These are phyloP conservation scores for Podargus strigoides DNA, from an alignment of 2,797 vertebrate genomes.

Conservation along the genomic window DNA sequence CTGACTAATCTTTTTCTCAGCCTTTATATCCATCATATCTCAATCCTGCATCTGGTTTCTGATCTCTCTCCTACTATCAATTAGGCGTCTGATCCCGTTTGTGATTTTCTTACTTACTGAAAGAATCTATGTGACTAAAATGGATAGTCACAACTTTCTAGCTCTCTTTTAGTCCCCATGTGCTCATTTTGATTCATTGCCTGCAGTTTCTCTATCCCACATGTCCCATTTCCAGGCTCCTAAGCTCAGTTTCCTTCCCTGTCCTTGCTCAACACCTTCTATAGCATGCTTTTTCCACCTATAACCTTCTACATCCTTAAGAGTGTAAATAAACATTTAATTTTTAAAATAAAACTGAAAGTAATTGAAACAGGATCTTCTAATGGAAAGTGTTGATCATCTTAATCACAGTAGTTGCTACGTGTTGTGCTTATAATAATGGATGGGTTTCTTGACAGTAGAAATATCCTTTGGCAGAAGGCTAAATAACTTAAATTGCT, in stretches of 20 bases:
- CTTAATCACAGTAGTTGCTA: neutral
- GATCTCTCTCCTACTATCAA: neutral
- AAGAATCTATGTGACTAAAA: neutral
- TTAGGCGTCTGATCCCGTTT: neutral
- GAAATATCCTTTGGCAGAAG: neutral
- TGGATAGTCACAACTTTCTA: neutral
- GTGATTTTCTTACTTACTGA: neutral
- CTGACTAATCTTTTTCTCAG: neutral
- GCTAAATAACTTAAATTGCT: neutral
- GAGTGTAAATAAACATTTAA: neutral
- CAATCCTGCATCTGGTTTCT: neutral
- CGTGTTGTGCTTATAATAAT: neutral
- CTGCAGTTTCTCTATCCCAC: neutral
- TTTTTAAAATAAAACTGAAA: neutral
- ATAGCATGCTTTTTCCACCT: neutral
- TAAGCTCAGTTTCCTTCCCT: neutral
- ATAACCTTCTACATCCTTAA: neutral
- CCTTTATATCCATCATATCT: neutral
- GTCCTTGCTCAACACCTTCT: neutral
- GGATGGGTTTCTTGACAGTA: neutral
- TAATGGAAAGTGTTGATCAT: neutral
- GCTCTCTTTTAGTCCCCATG: neutral
- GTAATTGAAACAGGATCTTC: neutral
- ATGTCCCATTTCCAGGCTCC: neutral
- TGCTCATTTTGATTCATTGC: neutral